Evolutionary conservation across 2,113 vertebrate species (phyloP), one percentile per base, ranked within the genome.

Genomic region (Chloebia gouldiae): DNA sequence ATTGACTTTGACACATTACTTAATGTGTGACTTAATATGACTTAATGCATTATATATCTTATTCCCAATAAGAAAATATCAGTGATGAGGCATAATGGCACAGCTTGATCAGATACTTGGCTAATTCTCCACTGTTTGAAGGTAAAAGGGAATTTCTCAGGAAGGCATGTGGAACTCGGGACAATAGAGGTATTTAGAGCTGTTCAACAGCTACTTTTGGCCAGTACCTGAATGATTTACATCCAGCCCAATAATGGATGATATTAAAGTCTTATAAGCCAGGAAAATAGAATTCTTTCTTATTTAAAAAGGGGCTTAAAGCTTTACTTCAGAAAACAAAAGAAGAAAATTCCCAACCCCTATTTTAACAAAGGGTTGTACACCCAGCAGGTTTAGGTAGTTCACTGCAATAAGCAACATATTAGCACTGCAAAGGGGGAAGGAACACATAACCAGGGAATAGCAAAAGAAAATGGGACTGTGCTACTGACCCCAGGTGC

Each of bases 1-100:
- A 92, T 1, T 94, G 91, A 92, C 76, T 94, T 92, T 82, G 70
- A 92, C 30, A 63, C 33, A 47, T n/a, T 65, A 76, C 44, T 93
- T 75, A 73, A 42, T 89, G 75, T 35, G 50, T 45, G 37, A 56
- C 40, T 56, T 44, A 35, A 37, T 45, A 50, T 8, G 40, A 39
- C 16, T 54, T 54, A 47, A 39, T 68, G 42, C 28, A 68, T 33
- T 44, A 8, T 77, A 20, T 45, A 16, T 27, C 13, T 56, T 47
- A 68, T 39, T 83, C 66, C 88, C 42, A 76, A 23, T 9, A 30
- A 64, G 72, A 88, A 68, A 81, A 37, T 79, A 88, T 39, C 23
- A 7, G 19, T 50, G 42, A 60, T 72, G 92, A 94, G 60, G 44
- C n/a, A 40, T 37, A 61, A 47, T 11, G 15, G 63, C 20, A 6